These are phyloP conservation scores for Adela reaumurella DNA, from an alignment of 2,888 invertebrate species.

Conservation along the genomic window DNA sequence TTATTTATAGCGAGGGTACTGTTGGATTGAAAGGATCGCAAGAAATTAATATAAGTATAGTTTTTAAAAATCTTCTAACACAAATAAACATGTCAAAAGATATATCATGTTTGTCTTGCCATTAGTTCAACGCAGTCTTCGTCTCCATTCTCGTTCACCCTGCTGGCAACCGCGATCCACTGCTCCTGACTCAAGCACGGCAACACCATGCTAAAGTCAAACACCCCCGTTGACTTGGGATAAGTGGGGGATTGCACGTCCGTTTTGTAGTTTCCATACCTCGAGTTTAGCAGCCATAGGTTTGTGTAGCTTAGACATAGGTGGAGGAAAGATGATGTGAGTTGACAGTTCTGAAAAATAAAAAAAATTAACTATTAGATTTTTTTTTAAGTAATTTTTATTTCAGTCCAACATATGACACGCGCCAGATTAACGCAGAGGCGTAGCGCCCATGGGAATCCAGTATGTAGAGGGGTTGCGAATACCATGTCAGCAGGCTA, in stretches of 20 bases:
- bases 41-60: too few relatives aligned
- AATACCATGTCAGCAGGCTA: too few relatives aligned
- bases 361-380: too few relatives aligned
- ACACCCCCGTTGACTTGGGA: constrained; percentile 17
- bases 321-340: constrained; percentile 27
- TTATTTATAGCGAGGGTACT: too few relatives aligned
- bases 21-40: too few relatives aligned
- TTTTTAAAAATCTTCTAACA: too few relatives aligned
- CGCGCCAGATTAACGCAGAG: too few relatives aligned
- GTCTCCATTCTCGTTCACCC: constrained; percentile 21
- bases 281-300: constrained; percentile 35
- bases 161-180: constrained; percentile 26
- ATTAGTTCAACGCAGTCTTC: constrained; percentile 16
- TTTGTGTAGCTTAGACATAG: constrained; percentile 30
- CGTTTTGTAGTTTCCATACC: constrained; percentile 34
- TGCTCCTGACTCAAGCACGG: constrained; percentile 29
- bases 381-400: too few relatives aligned
- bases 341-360: constrained; percentile 29
- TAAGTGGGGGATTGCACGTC: constrained; percentile 10
- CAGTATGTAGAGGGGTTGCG: too few relatives aligned
- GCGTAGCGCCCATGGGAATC: too few relatives aligned
- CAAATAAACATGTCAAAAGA: too few relatives aligned
- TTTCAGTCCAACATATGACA: too few relatives aligned
- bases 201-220: constrained; percentile 27
- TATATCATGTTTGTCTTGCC: constrained; percentile 23